Evolutionary conservation across 2,797 vertebrate genomes (phyloP), one percentile per base, ranked within the genome.

Genomic region (Phrynocephalus forsythii): DNA sequence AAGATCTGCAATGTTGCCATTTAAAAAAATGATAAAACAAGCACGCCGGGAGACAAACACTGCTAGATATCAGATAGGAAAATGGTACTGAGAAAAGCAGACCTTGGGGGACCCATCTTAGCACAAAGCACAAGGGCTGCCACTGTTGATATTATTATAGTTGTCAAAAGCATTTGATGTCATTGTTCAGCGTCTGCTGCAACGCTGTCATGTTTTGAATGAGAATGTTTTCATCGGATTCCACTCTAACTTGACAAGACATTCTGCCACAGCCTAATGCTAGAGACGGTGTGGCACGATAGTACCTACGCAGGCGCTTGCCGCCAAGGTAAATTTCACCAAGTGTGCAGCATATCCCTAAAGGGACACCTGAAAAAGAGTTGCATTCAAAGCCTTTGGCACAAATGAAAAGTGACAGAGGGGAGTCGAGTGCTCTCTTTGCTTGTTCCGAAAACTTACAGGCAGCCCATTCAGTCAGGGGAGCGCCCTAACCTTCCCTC

Each of bases 161-260:
- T 77, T 86, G 75, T 83, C 84, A 72, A 84, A 84, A 88, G 5
- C 77, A 68, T 69, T 82, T 81, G 68, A 83, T 89, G 66, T 82
- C 73, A 60, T 75, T 68, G 44, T 26, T 86, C 50, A 90, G 50
- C 0, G 1, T 81, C 76, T 88, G 89, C 78, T 82, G 20, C 79
- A 77, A 77, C 0, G 28, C 9, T 68, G 86, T 4, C 56, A 82
- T 82, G 30, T 16, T 87, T 83, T 6, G 86, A 82, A 1, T 69
- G 56, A 66, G 66, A 63, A 90, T 84, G 13, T 86, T 90, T 87
- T n/a, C 10, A 15, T 60, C 73, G 85, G 26, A 82, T 91, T 89
- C 68, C 50, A 44, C 88, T 75, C 76, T 87, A 38, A 90, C 71
- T 78, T 56, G 44, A 7, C 30, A 86, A 73, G 26, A 84, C 24